Base-by-base conservation (phyloP, 2,797 vertebrate genomes). In the Xerus rutilus region DNA sequence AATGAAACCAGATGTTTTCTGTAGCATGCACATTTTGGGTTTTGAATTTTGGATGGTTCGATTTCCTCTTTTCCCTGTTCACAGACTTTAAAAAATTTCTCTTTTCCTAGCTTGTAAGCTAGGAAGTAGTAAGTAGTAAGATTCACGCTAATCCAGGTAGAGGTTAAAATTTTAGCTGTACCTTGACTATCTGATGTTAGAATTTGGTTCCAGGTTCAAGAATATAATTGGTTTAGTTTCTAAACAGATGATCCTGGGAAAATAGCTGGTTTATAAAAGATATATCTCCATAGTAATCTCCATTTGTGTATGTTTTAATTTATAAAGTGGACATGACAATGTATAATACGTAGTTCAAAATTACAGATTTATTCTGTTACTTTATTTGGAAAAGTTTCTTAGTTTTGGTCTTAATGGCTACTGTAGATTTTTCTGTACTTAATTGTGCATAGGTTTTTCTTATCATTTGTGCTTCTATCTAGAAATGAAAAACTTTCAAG, bases 331-430 rank as follows among this genome's bases (percentile, higher is more conserved):
- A 54, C n/a, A 79, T 70, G 59, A 17, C 21, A 90, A 14, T 89
- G 18, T 74, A 65, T 91, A 47, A 11, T 81, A 57, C 82, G 39
- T 83, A 95, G 89, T 94, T 96, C 12, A 69, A 47, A 94, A 52
- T 32, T 79, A 30, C 54, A 77, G 65, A 76, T 89, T 91, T 78
- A n/a, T 59, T 89, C 32, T 89, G 23, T 86, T 94, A 35, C 15
- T 69, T 94, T 65, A 85, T 96, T 87, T 91, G 74, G 49, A 94
- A 86, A 13, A 59, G 25, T 94, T 89, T 76, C 13, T 93, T 90
- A 82, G 32, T 88, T 92, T 94, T 70, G 74, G 45, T 86, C 28
- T 89, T 89, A 96, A 47, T 89, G 72, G 39, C 49, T 57, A 57
- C 54, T 93, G 35, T 65, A 79, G 39, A 49, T 96, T 92, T 92